Evolutionary conservation across 2,888 invertebrate species (phyloP).

Genomic region (Nymphalis c-album): DNA sequence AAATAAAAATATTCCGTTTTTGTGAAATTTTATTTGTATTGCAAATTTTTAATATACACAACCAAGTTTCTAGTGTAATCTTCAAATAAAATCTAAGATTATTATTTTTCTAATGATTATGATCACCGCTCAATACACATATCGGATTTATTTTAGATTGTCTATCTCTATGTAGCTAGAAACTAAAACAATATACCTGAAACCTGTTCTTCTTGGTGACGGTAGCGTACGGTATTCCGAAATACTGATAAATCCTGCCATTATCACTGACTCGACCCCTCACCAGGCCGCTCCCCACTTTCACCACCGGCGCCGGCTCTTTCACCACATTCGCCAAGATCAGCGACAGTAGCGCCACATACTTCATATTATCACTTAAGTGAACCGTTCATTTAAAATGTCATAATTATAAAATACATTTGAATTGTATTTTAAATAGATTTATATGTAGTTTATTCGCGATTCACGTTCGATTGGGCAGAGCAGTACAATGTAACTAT

Average conservation of each 20-base stretch:
- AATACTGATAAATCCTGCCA: slow-evolving; percentile 64
- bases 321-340: slow-evolving; percentile 62
- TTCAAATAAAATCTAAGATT: no score
- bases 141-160: no score
- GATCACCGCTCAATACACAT: no score
- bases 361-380: slow-evolving; percentile 58
- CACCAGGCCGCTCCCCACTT: slow-evolving; percentile 55
- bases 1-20: no score
- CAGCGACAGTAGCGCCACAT: slow-evolving; percentile 61
- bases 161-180: not conserved
- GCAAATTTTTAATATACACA: no score
- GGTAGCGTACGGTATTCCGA: slow-evolving; percentile 69
- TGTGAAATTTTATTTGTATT: no score
- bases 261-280: slow-evolving; percentile 62
- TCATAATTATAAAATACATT: no score
- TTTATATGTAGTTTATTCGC: no score
- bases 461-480: slow-evolving; percentile 8
- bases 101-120: no score
- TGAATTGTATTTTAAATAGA: no score
- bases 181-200: slow-evolving; percentile 50
- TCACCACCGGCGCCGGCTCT: slow-evolving; percentile 64
- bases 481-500: slow-evolving; percentile 6
- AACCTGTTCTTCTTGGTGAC: slow-evolving; percentile 65
- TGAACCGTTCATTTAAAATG: not conserved
- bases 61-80: no score